phyloP scores from a whole-genome alignment of 1,140 invertebrate genomes.

The Lethrus apterus region DNA sequence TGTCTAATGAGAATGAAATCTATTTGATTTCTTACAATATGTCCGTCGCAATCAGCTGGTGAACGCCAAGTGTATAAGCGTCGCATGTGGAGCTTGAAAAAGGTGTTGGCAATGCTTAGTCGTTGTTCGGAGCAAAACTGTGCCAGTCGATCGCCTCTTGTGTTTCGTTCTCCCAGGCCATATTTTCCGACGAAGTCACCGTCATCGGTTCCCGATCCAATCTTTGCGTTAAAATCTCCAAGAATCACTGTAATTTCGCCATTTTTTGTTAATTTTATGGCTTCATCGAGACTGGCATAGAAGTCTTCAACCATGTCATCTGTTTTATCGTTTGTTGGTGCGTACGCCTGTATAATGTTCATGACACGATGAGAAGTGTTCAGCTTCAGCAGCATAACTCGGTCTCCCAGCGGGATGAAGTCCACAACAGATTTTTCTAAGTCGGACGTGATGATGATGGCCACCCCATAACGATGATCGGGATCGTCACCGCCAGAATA shows the following conservation, averaged over 20 bases:
- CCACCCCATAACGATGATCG: not conserved
- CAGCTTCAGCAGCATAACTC: conserved; percentile 23
- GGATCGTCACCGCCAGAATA: not conserved
- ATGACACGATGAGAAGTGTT: conserved; percentile 21
- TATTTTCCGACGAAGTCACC: conserved; percentile 10
- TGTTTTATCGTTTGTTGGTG: conserved; percentile 24
- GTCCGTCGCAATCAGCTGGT: conserved; percentile 26
- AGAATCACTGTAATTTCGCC: conserved; percentile 25
- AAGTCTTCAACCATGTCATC: conserved; percentile 24
- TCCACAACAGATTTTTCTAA: not conserved
- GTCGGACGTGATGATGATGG: not conserved
- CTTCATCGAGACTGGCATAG: conserved; percentile 19
- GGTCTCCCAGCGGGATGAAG: conserved; percentile 12
- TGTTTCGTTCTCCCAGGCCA: conserved; percentile 31
- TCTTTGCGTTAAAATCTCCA: conserved; percentile 29
- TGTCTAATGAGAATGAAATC: conserved; percentile 32
- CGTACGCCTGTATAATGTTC: conserved; percentile 32
- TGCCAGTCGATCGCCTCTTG: conserved; percentile 28
- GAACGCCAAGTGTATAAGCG: conserved; percentile 38
- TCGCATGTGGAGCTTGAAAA: conserved; percentile 30
- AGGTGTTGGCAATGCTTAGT: conserved; percentile 31
- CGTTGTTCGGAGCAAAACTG: conserved; percentile 34
- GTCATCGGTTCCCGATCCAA: conserved; percentile 18
- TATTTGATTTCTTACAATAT: conserved; percentile 37
- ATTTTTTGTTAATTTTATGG: conserved; percentile 19